phyloP scores from a whole-genome alignment of 2,888 invertebrate species.

The Scotopteryx bipunctaria region DNA sequence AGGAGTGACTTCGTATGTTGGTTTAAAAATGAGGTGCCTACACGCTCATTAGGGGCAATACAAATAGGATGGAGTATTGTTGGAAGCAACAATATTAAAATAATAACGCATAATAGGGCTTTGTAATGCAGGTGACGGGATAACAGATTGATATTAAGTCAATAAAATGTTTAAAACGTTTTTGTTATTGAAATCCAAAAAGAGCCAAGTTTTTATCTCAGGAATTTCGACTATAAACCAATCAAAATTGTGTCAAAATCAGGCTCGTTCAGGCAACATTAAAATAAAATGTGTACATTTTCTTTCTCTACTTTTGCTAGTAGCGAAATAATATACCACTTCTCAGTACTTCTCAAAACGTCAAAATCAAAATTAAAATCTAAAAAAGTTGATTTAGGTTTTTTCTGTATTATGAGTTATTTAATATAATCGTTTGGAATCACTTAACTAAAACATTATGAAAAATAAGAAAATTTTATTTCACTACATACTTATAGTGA shows the following conservation, averaged over 20 bases:
- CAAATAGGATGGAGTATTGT: constrained; percentile 66
- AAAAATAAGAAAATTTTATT: too few relatives aligned
- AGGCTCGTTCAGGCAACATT: neutral
- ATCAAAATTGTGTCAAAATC: neutral
- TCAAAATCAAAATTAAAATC: too few relatives aligned
- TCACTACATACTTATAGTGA: too few relatives aligned
- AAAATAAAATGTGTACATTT: neutral
- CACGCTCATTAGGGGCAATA: constrained; percentile 78
- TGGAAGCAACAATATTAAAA: constrained; percentile 78
- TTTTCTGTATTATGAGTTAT: too few relatives aligned
- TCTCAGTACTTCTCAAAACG: too few relatives aligned
- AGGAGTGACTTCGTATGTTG: constrained; percentile 37
- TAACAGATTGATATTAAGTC: constrained; percentile 20
- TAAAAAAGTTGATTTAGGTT: too few relatives aligned
- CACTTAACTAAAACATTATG: too few relatives aligned
- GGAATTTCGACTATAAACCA: neutral
- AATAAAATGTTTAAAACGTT: constrained; percentile 14
- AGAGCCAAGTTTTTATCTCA: neutral
- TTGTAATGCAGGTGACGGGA: constrained; percentile 46
- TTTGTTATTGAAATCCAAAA: constrained; percentile 8
- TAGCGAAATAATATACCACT: too few relatives aligned
- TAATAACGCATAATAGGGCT: constrained; percentile 76
- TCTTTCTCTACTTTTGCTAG: too few relatives aligned
- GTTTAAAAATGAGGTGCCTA: constrained; percentile 64
- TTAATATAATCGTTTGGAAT: too few relatives aligned